Evolutionary conservation across 1,140 invertebrate species (phyloP).

Genomic region (Bombus picipes): DNA sequence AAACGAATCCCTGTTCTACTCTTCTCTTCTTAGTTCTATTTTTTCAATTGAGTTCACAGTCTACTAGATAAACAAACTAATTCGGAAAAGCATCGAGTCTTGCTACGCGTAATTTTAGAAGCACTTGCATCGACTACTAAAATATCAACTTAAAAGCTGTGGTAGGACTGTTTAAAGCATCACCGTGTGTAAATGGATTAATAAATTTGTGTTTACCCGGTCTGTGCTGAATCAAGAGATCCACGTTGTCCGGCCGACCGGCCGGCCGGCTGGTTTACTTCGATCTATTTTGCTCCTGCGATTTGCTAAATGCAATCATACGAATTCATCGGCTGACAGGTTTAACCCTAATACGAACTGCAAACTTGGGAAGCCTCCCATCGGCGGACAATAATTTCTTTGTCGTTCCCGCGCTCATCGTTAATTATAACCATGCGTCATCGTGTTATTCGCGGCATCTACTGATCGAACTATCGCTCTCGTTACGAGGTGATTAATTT

Average conservation of each 20-base stretch:
- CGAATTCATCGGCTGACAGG: conserved; percentile 11
- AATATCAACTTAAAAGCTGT: conserved; percentile 5
- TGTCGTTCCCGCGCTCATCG: conserved; percentile 17
- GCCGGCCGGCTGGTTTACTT: neutral
- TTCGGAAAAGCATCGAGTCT: neutral
- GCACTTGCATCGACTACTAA: neutral
- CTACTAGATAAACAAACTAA: neutral
- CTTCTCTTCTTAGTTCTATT: neutral
- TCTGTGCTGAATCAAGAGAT: neutral
- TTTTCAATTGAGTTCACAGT: neutral
- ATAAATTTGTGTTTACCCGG: conserved; percentile 13
- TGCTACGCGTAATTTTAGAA: neutral
- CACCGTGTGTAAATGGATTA: neutral
- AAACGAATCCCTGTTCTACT: neutral
- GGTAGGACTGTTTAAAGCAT: neutral
- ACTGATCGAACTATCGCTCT: neutral
- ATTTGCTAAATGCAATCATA: conserved; percentile 18
- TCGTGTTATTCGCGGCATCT: neutral
- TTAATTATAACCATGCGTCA: conserved; percentile 38
- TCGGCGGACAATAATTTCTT: conserved; percentile 30
- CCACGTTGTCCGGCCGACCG: neutral
- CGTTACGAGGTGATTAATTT: neutral
- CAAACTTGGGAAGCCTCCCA: neutral
- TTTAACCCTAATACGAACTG: conserved; percentile 23
- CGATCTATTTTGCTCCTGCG: neutral